phyloP scores from a whole-genome alignment of 2,888 invertebrate genomes.

The Cerastoderma edule region DNA sequence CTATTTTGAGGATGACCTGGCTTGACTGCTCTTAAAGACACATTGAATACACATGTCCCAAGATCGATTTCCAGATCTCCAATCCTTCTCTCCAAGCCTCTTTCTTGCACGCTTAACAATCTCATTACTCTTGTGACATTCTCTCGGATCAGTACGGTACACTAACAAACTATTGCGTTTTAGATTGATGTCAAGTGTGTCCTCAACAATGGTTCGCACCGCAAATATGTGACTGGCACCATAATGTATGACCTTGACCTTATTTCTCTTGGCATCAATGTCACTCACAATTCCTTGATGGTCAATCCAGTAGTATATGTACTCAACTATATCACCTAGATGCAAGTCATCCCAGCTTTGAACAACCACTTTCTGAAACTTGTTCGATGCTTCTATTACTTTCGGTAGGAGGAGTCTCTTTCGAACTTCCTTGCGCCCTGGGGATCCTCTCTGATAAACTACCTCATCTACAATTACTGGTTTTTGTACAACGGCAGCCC shows the following conservation, averaged over 20 bases:
- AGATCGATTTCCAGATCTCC: constrained; percentile 19
- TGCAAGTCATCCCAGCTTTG: constrained; percentile 35
- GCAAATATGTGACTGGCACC: constrained; percentile 40
- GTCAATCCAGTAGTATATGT: constrained; percentile 30
- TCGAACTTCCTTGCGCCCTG: neutral
- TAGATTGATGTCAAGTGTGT: constrained; percentile 29
- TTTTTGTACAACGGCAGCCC: constrained; percentile 46
- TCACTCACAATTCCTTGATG: constrained; percentile 43
- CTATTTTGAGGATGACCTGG: constrained; percentile 6
- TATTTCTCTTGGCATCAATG: constrained; percentile 19
- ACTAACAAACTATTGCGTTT: constrained; percentile 17
- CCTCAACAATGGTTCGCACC: constrained; percentile 41
- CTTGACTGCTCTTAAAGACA: constrained; percentile 12
- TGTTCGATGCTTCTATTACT: constrained; percentile 12
- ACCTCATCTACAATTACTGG: constrained; percentile 11
- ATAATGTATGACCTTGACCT: constrained; percentile 51
- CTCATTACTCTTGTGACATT: constrained; percentile 2
- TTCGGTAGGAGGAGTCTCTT: constrained; percentile 29
- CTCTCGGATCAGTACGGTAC: constrained; percentile 33
- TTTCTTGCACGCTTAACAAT: constrained; percentile 18
- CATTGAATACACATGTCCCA: constrained; percentile 30
- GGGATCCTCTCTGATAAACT: neutral
- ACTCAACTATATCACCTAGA: constrained; percentile 43
- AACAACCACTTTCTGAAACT: constrained; percentile 31
- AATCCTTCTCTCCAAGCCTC: constrained; percentile 21